These are phyloP conservation scores for Anguilla anguilla DNA, from an alignment of 2,797 vertebrate genomes.

Conservation along the genomic window DNA sequence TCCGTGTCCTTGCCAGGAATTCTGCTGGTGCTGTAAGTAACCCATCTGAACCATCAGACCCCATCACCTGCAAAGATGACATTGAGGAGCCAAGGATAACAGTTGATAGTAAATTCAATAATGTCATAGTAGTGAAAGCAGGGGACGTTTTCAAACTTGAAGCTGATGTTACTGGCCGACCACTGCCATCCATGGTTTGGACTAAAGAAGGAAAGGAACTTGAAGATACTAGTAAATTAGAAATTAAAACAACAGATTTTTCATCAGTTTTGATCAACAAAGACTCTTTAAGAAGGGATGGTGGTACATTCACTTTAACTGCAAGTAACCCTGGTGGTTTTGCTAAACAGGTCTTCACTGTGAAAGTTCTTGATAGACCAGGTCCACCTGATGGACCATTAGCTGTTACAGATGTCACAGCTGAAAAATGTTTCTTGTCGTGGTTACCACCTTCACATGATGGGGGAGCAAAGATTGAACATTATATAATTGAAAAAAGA, in stretches of 20 bases:
- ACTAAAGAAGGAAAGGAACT: slow-evolving; percentile 96
- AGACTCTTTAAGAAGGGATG: slow-evolving; percentile 89
- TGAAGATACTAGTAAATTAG: slow-evolving; percentile 87
- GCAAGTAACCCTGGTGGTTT: slow-evolving; percentile 97
- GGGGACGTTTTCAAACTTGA: slow-evolving; percentile 94
- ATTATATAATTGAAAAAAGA: slow-evolving; percentile 94
- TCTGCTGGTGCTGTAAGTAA: slow-evolving; percentile 91
- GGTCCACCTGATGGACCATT: slow-evolving; percentile 92
- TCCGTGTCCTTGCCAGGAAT: slow-evolving; percentile 94
- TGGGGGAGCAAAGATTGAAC: slow-evolving; percentile 93
- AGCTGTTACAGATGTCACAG: slow-evolving; percentile 82
- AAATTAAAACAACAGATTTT: slow-evolving; percentile 92
- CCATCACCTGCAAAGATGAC: slow-evolving; percentile 93
- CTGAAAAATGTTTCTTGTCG: slow-evolving; percentile 94
- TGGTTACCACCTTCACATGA: slow-evolving; percentile 95
- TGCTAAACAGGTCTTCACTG: slow-evolving; percentile 92
- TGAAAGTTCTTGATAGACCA: slow-evolving; percentile 95
- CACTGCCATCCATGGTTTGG: slow-evolving; percentile 90
- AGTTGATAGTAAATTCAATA: slow-evolving; percentile 88
- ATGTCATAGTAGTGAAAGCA: slow-evolving; percentile 86
- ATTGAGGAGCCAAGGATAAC: slow-evolving; percentile 92
- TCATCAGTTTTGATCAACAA: slow-evolving; percentile 87
- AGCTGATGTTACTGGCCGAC: slow-evolving; percentile 88
- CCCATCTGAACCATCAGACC: slow-evolving; percentile 89
- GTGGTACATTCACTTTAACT: slow-evolving; percentile 87